A percentile compares a stretch with the other conserved stretches of the same genome.
Conservation (phyloP, 1,140 invertebrate genomes). For the Alviniconcha marisindica region DNA sequence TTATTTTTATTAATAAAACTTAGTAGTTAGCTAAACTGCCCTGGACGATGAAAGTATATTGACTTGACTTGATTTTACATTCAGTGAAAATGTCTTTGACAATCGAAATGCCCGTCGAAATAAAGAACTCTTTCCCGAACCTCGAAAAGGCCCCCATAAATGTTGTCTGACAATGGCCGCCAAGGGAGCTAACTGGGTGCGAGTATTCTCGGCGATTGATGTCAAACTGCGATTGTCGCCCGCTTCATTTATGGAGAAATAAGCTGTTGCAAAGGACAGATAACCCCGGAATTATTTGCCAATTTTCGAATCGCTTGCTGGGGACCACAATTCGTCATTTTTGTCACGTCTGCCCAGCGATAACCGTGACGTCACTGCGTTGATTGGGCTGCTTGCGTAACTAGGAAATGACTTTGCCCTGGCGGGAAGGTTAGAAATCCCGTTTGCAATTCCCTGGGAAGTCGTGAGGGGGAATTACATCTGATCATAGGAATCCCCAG, state of each 20-base stretch:
- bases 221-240: constrained; percentile 15
- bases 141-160: constrained; percentile 28
- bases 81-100: no score
- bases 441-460: background rate
- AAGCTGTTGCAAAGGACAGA: constrained; percentile 35
- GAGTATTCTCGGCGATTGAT: constrained; percentile 12
- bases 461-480: constrained; percentile 28
- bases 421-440: background rate
- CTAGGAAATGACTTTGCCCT: constrained; percentile 10
- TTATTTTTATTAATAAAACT: no score
- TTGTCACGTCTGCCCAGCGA: background rate
- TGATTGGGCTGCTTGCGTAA: constrained; percentile 4
- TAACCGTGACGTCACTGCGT: constrained; percentile 22
- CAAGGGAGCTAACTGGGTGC: constrained; percentile 2
- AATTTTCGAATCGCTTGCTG: background rate
- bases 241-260: constrained; percentile 21
- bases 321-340: constrained; percentile 9
- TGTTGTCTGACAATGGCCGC: constrained; percentile 16
- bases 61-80: no score
- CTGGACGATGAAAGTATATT: no score
- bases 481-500: background rate
- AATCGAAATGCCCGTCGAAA: background rate
- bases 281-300: constrained; percentile 34
- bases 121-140: background rate
- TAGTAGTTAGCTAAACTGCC: no score